These are phyloP conservation scores for Heliothis subflexa DNA, from an alignment of 1,140 invertebrate species.

Conservation along the genomic window DNA sequence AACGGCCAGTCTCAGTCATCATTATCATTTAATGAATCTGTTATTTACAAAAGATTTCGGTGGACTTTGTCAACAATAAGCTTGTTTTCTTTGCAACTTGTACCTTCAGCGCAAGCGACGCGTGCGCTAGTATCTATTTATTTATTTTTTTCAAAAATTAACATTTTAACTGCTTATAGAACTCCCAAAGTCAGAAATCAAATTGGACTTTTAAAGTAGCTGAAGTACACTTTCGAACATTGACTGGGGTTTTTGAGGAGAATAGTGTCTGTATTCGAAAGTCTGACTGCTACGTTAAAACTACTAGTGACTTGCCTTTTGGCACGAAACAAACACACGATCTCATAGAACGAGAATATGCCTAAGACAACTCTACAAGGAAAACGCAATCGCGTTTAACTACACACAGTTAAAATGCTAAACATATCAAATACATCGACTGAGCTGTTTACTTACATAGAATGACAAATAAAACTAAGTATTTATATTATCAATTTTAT, in stretches of 20 bases:
- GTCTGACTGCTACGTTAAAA: neutral
- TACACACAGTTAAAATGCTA: constrained; percentile 41
- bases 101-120: constrained; percentile 38
- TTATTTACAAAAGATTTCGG: constrained; percentile 83
- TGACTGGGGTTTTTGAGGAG: neutral
- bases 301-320: neutral
- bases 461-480: constrained; percentile 29
- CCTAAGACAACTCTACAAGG: constrained; percentile 15
- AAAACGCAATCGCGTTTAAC: constrained; percentile 7
- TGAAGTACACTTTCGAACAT: neutral
- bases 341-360: neutral
- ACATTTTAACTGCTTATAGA: constrained; percentile 46
- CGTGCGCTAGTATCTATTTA: constrained; percentile 26
- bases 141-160: constrained; percentile 19
- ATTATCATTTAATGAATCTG: constrained; percentile 81
- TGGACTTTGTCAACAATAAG: constrained; percentile 77
- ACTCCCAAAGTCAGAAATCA: neutral
- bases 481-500: constrained; percentile 10
- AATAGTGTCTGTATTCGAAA: constrained; percentile 6
- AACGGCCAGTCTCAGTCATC: constrained; percentile 75
- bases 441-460: constrained; percentile 41
- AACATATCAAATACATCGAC: constrained; percentile 34
- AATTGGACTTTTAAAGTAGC: neutral
- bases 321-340: constrained; percentile 1
- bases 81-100: constrained; percentile 57